Conservation (phyloP, 2,888 invertebrate genomes). For the Patella ulyssiponensis region DNA sequence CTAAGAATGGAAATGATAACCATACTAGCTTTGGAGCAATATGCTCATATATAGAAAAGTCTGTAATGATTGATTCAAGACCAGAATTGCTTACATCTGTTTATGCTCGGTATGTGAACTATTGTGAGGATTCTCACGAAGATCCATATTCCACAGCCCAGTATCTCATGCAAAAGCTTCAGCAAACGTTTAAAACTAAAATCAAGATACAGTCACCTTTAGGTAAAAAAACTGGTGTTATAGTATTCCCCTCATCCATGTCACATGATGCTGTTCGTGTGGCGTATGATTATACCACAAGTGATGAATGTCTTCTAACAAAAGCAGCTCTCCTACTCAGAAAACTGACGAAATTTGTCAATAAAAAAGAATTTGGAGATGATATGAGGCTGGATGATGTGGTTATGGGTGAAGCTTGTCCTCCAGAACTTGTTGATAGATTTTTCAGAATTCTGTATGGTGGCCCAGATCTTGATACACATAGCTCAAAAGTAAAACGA, state of each 20-base stretch:
- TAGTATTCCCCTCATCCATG: constrained; percentile 13
- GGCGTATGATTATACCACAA: constrained; percentile 20
- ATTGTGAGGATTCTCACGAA: constrained; percentile 10
- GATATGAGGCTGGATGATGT: constrained; percentile 11
- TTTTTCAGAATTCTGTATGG: constrained; percentile 21
- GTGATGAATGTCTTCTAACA: constrained; percentile 10
- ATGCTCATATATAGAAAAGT: constrained; percentile 14
- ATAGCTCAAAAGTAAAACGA: constrained; percentile 16
- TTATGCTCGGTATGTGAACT: constrained; percentile 15
- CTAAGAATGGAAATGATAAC: background rate
- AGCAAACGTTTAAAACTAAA: background rate
- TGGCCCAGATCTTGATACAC: background rate
- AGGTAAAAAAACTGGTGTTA: constrained; percentile 18
- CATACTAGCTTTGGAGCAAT: background rate
- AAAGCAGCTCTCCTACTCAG: constrained; percentile 19
- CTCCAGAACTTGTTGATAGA: constrained; percentile 18
- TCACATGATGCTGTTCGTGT: constrained; percentile 16
- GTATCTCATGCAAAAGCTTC: constrained; percentile 1
- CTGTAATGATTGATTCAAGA: constrained; percentile 14
- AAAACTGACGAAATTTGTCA: background rate
- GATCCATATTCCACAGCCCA: background rate
- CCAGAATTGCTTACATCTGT: constrained; percentile 20
- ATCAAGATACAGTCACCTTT: constrained; percentile 3
- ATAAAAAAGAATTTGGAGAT: constrained; percentile 7
- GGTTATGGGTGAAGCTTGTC: constrained; percentile 12